Base-by-base conservation (phyloP, 2,113 vertebrate genomes). In the Phyllostomus discolor region DNA sequence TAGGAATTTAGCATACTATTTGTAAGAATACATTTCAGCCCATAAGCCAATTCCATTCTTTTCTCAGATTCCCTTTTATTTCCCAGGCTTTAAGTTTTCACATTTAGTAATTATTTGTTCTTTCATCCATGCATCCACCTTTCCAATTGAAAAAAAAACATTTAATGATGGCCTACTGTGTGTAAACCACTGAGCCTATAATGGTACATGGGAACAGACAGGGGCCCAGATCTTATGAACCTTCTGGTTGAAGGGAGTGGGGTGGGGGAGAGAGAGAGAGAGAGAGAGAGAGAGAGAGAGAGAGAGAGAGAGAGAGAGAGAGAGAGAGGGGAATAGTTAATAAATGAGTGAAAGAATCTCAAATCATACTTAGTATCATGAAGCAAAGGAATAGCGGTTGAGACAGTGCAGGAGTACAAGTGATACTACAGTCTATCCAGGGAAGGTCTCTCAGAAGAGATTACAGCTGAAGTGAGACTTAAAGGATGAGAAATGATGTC, bases 171-270 rank as follows among this genome's bases (percentile, higher is more conserved):
- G 0, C 2, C 26, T 75, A n/a, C 17, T 48, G n/a, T 46, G 9
- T 46, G 7, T 24, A 31, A 76, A 20, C 2, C 24, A 43, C 6
- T 81, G 38, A 11, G 1, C 4, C 24, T 22, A 0, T 15, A 2
- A 14, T 26, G 38, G 22, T 84, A 1, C 9, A 6, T 4, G 1
- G 15, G 10, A 31, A 6, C 17, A 38, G 35, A 54, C 16, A 48
- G 31, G 33, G 43, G 10, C 20, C 12, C 12, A 19, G 10, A 6
- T 38, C 62, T 80, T 46, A 7, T 12, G 10, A 14, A 38, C 6
- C 19, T 84, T 54, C 41, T 83, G 6, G 3, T 2, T 20, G 6
- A 83, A 57, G 7, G 7, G 46, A 3, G 38, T 3, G 38, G 38
- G 38, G 38, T n/a, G n/a, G n/a, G n/a, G n/a, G 26, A 62, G 10